A percentile compares a stretch with the other conserved stretches of the same genome.
phyloP scores from a whole-genome alignment of 2,113 vertebrate genomes.

The Microtus oregoni region DNA sequence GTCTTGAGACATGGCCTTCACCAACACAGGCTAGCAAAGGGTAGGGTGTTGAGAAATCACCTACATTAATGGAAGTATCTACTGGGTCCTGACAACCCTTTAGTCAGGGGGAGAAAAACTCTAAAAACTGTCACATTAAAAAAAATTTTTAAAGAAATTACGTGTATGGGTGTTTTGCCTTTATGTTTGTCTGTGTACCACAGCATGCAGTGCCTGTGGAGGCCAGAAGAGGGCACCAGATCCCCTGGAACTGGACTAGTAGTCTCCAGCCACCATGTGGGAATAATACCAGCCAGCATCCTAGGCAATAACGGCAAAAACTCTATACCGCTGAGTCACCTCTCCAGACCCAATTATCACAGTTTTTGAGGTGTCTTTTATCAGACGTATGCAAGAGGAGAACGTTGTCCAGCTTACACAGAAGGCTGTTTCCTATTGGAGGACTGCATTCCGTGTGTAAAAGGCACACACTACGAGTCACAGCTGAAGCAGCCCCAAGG shows the following conservation, averaged over 20 bases:
- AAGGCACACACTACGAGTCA: rapidly evolving
- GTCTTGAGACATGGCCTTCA: background rate
- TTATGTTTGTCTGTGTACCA: background rate
- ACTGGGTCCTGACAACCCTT: background rate
- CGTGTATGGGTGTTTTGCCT: background rate
- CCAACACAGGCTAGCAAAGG: background rate
- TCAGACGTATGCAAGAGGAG: background rate
- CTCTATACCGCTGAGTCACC: background rate
- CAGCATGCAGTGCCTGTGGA: background rate
- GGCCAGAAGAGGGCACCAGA: background rate
- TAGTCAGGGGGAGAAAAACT: background rate
- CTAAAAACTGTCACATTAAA: background rate
- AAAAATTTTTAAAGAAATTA: background rate
- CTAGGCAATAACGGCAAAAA: background rate
- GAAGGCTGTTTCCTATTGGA: background rate
- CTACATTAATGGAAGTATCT: background rate
- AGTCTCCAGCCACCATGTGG: background rate
- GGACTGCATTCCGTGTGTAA: background rate
- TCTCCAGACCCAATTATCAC: background rate
- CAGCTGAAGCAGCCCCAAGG: rapidly evolving
- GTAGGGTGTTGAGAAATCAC: too few relatives aligned
- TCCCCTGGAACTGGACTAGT: background rate
- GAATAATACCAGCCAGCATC: background rate
- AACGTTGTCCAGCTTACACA: background rate
- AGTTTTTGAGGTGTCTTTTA: background rate